Evolutionary conservation across 2,113 vertebrate species (phyloP), one percentile per base, ranked within the genome.

Genomic region (Lophura nycthemera): DNA sequence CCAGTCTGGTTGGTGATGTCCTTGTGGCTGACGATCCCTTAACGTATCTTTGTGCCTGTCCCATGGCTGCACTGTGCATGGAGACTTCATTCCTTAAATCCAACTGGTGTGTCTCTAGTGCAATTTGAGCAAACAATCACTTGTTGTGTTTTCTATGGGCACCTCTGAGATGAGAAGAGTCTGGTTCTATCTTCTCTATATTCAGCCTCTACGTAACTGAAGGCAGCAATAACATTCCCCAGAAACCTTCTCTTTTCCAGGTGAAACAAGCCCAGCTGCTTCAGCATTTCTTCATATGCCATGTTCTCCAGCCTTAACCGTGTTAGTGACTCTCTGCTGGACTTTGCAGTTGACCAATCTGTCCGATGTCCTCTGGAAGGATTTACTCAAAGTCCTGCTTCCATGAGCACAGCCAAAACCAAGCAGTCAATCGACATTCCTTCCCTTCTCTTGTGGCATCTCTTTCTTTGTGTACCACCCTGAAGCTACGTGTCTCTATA

Each of bases 381-480:
- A 63, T 56, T 56, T 38, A 29, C 9, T 43, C 40, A 32, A 75
- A 63, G 30, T 56, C 56, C 30, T 32, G 25, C 56, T 65, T 71
- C 64, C 42, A 59, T 2, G 1, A 70, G n/a, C 22, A 30, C 10
- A 50, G 27, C 32, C 0, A 0, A 57, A 69, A 63, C 63, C 12
- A 57, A 88, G 32, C 6, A 48, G 34, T 42, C 47, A 25, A 27
- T n/a, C 50, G 22, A 34, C 10, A 22, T 69, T 57, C 43, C 30
- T 43, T 79, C 34, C 30, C 18, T 15, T 74, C 42, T 8, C 6
- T 14, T 74, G 60, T 67, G 67, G 47, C 34, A 63, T 84, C 25
- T 21, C 17, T 56, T 83, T 57, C 36, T 64, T 50, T 1, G 0
- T 43, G 40, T 57, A 57, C 27, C 52, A 30, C 17, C 36, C 19